Conservation (phyloP, 2,113 vertebrate species). For the Megaceryle torquata region DNA sequence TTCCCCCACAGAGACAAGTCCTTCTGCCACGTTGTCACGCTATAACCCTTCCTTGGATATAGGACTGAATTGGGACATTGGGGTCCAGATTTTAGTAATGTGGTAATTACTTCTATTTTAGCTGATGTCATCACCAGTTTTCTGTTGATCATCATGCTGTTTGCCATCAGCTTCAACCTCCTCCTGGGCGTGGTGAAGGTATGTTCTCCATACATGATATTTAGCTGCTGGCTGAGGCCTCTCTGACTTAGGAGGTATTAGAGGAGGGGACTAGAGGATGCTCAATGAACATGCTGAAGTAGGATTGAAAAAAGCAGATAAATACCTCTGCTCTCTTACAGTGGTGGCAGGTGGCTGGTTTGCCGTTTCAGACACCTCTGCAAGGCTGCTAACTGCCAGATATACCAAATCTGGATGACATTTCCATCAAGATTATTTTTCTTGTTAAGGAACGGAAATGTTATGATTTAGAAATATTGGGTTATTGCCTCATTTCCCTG, state of each 20-base stretch:
- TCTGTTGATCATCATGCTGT: conserved; percentile 73
- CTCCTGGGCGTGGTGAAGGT: conserved; percentile 77
- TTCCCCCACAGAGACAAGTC: not conserved
- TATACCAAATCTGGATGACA: not conserved
- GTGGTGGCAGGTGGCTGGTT: not conserved
- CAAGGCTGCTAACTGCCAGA: not conserved
- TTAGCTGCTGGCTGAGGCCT: not conserved
- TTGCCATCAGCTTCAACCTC: conserved; percentile 74
- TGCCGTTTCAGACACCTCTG: not conserved
- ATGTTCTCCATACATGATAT: not conserved
- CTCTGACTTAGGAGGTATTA: not conserved
- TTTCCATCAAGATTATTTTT: not conserved
- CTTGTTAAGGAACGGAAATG: not conserved
- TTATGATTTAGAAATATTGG: not conserved
- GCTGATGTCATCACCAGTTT: conserved; percentile 76
- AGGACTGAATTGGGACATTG: not conserved
- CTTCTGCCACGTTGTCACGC: not conserved
- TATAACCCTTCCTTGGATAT: not conserved
- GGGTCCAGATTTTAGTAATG: not conserved
- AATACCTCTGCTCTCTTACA: not conserved
- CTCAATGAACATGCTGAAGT: not conserved
- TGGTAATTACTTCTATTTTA: not conserved
- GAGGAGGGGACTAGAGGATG: too few relatives aligned
- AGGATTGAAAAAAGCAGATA: not conserved
- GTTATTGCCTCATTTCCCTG: not conserved